Evolutionary conservation across 2,797 vertebrate species (phyloP), one percentile per base, ranked within the genome.

Genomic region (Alfaro cultratus): DNA sequence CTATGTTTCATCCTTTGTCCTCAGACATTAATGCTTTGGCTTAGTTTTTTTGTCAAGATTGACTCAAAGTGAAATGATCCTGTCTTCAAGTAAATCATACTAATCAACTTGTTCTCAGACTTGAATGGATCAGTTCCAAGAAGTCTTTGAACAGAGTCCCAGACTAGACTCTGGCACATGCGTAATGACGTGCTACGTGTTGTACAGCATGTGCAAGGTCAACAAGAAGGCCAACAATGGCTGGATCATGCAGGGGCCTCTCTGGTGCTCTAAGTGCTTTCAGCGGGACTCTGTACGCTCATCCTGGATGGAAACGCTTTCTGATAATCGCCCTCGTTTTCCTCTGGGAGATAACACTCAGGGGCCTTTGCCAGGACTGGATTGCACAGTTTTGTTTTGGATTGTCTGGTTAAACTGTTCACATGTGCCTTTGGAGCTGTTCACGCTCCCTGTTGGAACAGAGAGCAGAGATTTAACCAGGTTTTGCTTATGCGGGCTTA

Each of bases 251-350:
- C 82, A 83, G 83, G 86, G 88, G 82, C 85, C 87, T 77, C 83
- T 84, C 36, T 3, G 39, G 26, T 39, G 67, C 75, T 86, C 23
- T 92, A 92, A 91, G 76, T 88, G 85, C 84, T 92, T 90, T 90
- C 85, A 90, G 90, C 76, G 83, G 64, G 76, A 83, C 87, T 78
- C 45, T 72, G 79, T 75, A 83, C 73, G 70, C 88, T 89, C 87
- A 85, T 93, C 92, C 81, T 93, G 93, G 92, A 95, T 95, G 95
- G 94, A 89, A 95, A 93, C 93, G 93, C 94, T 96, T 96, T 94
- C 85, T 93, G 92, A 90, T 95, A 95, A 96, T 95, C 87, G 93
- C 94, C 89, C 82, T 94, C 82, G 93, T 95, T 95, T 94, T 90
- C 93, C 89, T 82, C 86, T 85, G 89, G 90, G 92, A 91, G 93